Percentiles rank a stretch among this genome's conserved stretches.
phyloP scores from a whole-genome alignment of 2,888 invertebrate species.

The Lysandra coridon region DNA sequence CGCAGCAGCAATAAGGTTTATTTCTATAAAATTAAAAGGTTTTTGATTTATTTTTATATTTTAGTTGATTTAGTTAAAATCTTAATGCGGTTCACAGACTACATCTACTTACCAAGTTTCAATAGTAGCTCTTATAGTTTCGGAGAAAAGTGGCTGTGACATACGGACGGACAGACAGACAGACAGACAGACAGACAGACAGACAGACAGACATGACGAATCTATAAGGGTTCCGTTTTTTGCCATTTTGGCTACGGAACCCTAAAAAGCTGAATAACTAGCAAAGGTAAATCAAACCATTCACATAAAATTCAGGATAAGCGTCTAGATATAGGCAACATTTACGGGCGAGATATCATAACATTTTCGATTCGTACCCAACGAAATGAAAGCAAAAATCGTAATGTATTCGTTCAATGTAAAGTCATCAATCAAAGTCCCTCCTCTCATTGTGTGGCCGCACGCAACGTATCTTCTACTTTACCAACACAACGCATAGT shows the following conservation, averaged over 20 bases:
- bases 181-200: too few relatives aligned
- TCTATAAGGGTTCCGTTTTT: too few relatives aligned
- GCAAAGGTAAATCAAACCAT: background rate
- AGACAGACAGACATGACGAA: too few relatives aligned
- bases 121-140: too few relatives aligned
- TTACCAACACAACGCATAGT: conserved; percentile 54
- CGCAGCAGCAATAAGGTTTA: too few relatives aligned
- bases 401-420: conserved; percentile 80
- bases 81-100: too few relatives aligned
- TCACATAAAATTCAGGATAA: background rate
- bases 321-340: conserved; percentile 37
- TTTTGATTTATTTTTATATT: too few relatives aligned
- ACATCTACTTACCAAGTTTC: too few relatives aligned
- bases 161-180: background rate
- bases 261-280: background rate
- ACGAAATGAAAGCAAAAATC: conserved; percentile 78
- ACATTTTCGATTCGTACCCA: conserved; percentile 78
- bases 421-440: conserved; percentile 76
- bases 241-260: too few relatives aligned
- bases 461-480: conserved; percentile 62
- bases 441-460: conserved; percentile 76
- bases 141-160: too few relatives aligned
- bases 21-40: too few relatives aligned
- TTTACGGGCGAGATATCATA: conserved; percentile 62
- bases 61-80: too few relatives aligned